Evolutionary conservation across 1,140 invertebrate genomes (phyloP).

Genomic region (Diachasmimorpha longicaudata): DNA sequence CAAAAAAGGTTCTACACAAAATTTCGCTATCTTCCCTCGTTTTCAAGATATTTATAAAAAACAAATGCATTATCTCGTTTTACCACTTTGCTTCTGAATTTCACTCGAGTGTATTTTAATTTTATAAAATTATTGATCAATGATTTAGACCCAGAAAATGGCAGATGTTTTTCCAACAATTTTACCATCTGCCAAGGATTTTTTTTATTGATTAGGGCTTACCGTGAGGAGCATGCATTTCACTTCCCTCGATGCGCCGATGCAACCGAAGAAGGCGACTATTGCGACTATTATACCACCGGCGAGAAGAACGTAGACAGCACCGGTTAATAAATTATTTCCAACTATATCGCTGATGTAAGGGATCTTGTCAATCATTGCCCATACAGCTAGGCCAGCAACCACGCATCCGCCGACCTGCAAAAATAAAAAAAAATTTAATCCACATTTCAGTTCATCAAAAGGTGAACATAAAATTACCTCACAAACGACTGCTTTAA

Average conservation of each 20-base stretch:
- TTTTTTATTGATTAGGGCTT: conserved; percentile 42
- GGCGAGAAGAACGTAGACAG: conserved; percentile 80
- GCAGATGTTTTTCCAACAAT: not conserved
- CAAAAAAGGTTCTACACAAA: too few relatives aligned
- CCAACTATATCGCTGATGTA: conserved; percentile 82
- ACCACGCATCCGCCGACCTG: conserved; percentile 81
- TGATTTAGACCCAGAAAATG: not conserved
- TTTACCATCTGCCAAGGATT: not conserved
- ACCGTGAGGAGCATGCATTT: conserved; percentile 89
- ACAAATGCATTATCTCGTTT: too few relatives aligned
- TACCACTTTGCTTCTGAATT: too few relatives aligned
- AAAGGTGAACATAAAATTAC: too few relatives aligned
- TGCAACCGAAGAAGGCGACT: conserved; percentile 84
- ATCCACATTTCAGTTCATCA: too few relatives aligned
- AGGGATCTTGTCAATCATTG: conserved; percentile 76
- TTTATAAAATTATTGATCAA: not conserved
- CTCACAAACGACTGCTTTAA: too few relatives aligned
- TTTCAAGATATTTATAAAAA: too few relatives aligned
- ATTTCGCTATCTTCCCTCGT: too few relatives aligned
- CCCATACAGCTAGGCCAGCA: conserved; percentile 80
- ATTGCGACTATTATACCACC: conserved; percentile 79
- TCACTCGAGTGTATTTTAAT: not conserved
- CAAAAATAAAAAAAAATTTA: not conserved
- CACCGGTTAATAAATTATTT: conserved; percentile 82
- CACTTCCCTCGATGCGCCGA: conserved; percentile 85